Evolutionary conservation across 2,113 vertebrate genomes (phyloP), one percentile per base, ranked within the genome.

Genomic region (Bos indicus): DNA sequence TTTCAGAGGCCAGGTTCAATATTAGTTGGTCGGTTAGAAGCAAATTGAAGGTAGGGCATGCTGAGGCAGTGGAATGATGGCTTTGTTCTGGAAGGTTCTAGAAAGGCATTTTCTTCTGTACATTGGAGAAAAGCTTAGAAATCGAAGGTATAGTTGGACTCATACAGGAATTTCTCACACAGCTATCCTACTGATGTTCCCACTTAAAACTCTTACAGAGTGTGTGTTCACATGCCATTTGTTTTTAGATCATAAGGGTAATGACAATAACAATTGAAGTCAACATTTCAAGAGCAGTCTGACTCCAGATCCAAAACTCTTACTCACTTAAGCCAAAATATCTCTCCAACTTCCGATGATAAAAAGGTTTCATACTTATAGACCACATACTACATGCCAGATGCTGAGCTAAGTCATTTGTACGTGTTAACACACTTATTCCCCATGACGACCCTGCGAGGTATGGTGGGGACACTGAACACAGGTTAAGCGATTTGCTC

Each of bases 21-120:
- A 6, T 40, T 43, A 48, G 56, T 13, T 54, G 56, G 48, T 88
- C 7, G 6, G n/a, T 59, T 85, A 51, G 87, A 88, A 97, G 84
- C 51, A 83, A 90, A 60, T 0, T 64, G 54, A 95, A 96, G 54
- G 87, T 15, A 88, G n/a, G n/a, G 7, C 9, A n/a, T 95, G 51
- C 57, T 9, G 26, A 80, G 91, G 15, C 12, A 60, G 14, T 43
- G 25, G 19, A 71, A 48, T 17, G 62, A 57, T 62, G 36, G 25
- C 62, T 81, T 89, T 82, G 74, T 67, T 96, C 52, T 92, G 23
- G 33, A 86, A 92, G 52, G 9, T 56, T 93, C 67, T 81, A 67
- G 40, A 89, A 88, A 94, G 62, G 30, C 40, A 74, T 52, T 82
- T 80, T 57, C 15, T 46, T 94, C 14, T 82, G 4, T 52, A 17